Evolutionary conservation across 2,888 invertebrate genomes (phyloP).

Genomic region (Notodonta dromedarius): DNA sequence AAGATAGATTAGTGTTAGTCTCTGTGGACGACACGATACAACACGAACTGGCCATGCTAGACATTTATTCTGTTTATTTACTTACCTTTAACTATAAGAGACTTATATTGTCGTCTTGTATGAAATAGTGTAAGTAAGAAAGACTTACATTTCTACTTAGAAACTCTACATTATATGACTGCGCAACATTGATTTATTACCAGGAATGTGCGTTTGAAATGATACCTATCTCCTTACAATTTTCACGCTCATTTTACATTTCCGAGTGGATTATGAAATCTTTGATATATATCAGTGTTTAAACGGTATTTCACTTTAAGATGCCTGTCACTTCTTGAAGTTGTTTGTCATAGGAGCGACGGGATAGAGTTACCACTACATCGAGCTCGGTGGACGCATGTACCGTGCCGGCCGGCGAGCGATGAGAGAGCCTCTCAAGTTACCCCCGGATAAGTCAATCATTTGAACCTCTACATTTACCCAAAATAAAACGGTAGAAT

Average conservation of each 20-base stretch:
- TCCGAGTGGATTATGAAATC: conserved; percentile 38
- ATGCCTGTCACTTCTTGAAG: conserved; percentile 67
- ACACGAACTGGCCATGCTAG: conserved; percentile 49
- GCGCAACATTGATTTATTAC: conserved; percentile 10
- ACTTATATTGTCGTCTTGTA: conserved; percentile 19
- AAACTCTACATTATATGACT: background rate
- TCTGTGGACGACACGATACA: conserved; percentile 55
- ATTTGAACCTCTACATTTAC: conserved; percentile 79
- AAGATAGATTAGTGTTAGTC: conserved; percentile 72
- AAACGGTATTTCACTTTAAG: conserved; percentile 52
- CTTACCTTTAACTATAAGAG: conserved; percentile 39
- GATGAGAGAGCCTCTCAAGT: conserved; percentile 78
- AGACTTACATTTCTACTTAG: background rate
- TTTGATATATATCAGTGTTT: conserved; percentile 29
- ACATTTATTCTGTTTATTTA: conserved; percentile 53
- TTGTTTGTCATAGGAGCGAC: conserved; percentile 55
- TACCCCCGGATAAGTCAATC: conserved; percentile 84
- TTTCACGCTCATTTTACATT: conserved; percentile 32
- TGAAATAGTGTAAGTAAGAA: background rate
- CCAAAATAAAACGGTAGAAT: conserved; percentile 81
- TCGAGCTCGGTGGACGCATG: conserved; percentile 29
- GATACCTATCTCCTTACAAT: conserved; percentile 31
- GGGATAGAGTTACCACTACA: conserved; percentile 63
- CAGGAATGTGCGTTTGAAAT: conserved; percentile 21
- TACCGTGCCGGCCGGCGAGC: conserved; percentile 39